Conservation (phyloP, 2,888 invertebrate species). For the Drosophila paramelanica region DNA sequence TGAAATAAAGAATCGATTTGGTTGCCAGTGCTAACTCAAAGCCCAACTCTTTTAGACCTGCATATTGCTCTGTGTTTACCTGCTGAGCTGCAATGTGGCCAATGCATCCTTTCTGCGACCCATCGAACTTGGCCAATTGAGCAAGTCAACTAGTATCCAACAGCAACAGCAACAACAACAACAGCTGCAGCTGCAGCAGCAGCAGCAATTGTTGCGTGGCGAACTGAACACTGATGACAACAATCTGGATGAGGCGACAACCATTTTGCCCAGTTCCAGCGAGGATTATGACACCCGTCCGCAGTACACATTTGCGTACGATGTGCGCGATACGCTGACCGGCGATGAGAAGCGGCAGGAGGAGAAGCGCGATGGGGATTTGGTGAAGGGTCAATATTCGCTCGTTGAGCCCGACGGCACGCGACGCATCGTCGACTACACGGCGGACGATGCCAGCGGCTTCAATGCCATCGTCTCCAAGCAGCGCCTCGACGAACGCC, state of each 20-base stretch:
- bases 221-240: constrained; percentile 56
- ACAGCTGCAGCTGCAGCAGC: too few species aligned
- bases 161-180: constrained; percentile 39
- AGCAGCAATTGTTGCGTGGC: constrained; percentile 27
- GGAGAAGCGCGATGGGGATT: constrained; percentile 86
- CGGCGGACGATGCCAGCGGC: constrained; percentile 86
- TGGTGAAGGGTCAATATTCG: constrained; percentile 85
- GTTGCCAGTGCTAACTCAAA: not conserved
- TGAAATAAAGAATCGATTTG: too few species aligned
- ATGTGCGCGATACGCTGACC: constrained; percentile 85
- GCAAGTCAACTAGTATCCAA: constrained; percentile 53
- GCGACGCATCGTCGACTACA: constrained; percentile 86
- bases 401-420: constrained; percentile 86
- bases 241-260: constrained; percentile 68
- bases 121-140: constrained; percentile 75
- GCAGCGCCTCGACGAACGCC: constrained; percentile 74
- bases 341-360: constrained; percentile 86
- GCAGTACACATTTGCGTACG: constrained; percentile 86
- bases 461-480: constrained; percentile 86
- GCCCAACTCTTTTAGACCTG: constrained; percentile 49
- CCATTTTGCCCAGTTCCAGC: constrained; percentile 70
- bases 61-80: constrained; percentile 74
- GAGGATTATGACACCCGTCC: constrained; percentile 86
- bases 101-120: constrained; percentile 74
- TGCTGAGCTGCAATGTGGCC: constrained; percentile 71